These are phyloP conservation scores for Psammodynastes pulverulentus DNA, from an alignment of 2,113 vertebrate genomes.

Conservation along the genomic window DNA sequence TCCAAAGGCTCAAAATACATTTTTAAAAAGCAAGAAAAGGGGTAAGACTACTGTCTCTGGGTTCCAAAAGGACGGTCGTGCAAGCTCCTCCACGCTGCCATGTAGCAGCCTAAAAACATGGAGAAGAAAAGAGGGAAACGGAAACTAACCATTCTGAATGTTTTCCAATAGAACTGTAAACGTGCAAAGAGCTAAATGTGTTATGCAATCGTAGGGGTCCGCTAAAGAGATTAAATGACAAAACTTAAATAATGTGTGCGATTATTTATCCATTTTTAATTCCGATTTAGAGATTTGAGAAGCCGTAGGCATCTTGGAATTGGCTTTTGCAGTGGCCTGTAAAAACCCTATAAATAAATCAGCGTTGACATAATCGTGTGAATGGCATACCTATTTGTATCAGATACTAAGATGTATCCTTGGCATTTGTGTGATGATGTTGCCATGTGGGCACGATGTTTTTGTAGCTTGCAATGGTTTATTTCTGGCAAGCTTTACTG, in stretches of 20 bases:
- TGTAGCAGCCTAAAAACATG: background rate
- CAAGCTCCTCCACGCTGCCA: background rate
- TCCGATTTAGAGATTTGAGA: background rate
- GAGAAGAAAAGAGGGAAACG: background rate
- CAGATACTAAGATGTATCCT: background rate
- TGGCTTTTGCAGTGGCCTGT: background rate
- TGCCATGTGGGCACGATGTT: background rate
- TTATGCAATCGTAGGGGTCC: background rate
- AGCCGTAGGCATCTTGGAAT: background rate
- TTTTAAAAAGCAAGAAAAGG: background rate
- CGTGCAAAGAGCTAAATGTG: background rate
- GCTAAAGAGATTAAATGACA: background rate
- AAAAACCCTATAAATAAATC: background rate
- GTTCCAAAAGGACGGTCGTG: background rate
- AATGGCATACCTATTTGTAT: background rate
- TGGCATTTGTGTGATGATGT: background rate
- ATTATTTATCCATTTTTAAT: background rate
- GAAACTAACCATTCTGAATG: background rate
- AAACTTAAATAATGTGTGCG: background rate
- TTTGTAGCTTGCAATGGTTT: background rate
- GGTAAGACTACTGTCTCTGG: background rate
- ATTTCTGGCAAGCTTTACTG: background rate
- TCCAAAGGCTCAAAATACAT: background rate
- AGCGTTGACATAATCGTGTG: background rate
- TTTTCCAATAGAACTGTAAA: background rate